Conservation (phyloP, 2,797 vertebrate species). For the Phoeniculus purpureus region DNA sequence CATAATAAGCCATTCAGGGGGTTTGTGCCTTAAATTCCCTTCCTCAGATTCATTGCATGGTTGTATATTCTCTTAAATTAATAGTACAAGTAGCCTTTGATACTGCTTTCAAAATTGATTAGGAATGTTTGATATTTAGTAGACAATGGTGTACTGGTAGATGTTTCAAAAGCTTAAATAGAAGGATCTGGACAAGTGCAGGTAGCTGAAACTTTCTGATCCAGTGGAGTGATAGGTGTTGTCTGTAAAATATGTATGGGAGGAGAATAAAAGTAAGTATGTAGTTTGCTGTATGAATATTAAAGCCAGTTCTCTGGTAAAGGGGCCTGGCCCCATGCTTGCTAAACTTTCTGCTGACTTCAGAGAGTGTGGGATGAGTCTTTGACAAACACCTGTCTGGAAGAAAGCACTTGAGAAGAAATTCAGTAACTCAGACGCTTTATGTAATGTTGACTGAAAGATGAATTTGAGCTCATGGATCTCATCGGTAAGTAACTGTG, state of each 20-base stretch:
- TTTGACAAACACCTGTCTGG: neutral
- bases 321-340: neutral
- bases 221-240: neutral
- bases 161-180: neutral
- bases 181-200: neutral
- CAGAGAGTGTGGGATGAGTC: neutral
- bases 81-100: neutral
- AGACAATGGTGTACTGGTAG: neutral
- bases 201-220: neutral
- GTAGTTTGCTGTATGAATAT: neutral
- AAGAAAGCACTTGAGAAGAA: neutral
- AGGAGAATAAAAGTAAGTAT: neutral
- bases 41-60: neutral
- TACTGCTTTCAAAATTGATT: neutral
- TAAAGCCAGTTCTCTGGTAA: neutral
- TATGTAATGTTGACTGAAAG: neutral
- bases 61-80: neutral
- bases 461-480: neutral
- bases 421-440: neutral
- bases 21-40: neutral
- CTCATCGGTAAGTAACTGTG: neutral
- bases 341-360: neutral
- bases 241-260: neutral
- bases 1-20: neutral
- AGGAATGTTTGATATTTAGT: neutral